A percentile compares a stretch with the other conserved stretches of the same genome.
Evolutionary conservation across 2,113 vertebrate species (phyloP).

Genomic region (Pica pica): DNA sequence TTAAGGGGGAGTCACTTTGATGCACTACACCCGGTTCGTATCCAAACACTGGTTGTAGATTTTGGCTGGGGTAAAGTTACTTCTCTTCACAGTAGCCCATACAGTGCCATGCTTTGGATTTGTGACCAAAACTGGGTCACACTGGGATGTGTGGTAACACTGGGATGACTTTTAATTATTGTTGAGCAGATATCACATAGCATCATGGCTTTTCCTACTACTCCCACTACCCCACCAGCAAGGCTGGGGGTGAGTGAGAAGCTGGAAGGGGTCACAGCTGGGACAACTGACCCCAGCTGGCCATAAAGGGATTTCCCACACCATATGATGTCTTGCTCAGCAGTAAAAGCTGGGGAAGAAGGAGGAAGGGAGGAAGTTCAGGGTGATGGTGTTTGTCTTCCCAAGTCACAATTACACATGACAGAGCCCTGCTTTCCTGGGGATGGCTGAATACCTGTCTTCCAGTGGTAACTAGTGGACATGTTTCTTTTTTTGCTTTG

Average conservation of each 20-base stretch:
- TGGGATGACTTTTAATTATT: neutral
- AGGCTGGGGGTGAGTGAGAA: too few relatives aligned
- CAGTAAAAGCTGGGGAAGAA: neutral
- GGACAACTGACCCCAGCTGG: neutral
- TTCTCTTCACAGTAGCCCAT: neutral
- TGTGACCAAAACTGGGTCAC: neutral
- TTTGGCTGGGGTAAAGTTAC: neutral
- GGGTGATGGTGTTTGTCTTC: neutral
- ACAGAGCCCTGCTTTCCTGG: neutral
- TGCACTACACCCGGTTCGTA: neutral
- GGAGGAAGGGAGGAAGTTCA: rapidly evolving
- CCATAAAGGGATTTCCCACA: neutral
- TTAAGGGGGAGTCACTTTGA: neutral
- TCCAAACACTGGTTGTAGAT: neutral
- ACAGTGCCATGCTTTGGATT: neutral
- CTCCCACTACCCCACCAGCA: rapidly evolving
- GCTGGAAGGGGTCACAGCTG: rapidly evolving
- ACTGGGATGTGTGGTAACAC: neutral
- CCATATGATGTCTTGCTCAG: neutral
- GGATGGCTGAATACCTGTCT: neutral
- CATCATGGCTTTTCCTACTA: neutral
- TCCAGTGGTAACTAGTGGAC: rapidly evolving
- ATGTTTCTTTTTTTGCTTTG: neutral
- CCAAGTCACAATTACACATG: rapidly evolving
- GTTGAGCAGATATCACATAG: neutral